These are phyloP conservation scores for Mesocricetus auratus DNA, from an alignment of 2,113 vertebrate species.

Conservation along the genomic window DNA sequence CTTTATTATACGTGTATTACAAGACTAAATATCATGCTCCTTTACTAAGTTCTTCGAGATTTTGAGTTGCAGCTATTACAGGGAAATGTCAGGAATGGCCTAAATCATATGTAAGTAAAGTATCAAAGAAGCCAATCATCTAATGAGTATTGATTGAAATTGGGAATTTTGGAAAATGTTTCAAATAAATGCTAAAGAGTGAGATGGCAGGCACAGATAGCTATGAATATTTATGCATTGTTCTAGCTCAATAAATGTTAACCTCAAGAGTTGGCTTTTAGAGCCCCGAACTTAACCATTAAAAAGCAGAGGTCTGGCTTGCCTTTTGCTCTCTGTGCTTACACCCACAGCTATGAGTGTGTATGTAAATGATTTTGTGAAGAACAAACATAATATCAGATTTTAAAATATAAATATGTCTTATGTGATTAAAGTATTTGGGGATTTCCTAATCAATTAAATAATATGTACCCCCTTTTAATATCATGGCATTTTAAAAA, in stretches of 20 bases:
- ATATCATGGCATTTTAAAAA: conserved; percentile 2
- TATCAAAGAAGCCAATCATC: conserved; percentile 18
- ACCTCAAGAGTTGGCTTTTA: not conserved
- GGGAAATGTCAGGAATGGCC: conserved; percentile 18
- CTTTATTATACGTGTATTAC: not conserved
- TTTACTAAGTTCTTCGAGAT: conserved; percentile 11
- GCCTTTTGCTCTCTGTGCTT: not conserved
- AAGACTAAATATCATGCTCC: conserved; percentile 47
- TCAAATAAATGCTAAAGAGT: conserved; percentile 29
- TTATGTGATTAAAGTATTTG: not conserved
- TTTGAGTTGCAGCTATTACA: conserved; percentile 40
- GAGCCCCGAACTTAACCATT: not conserved
- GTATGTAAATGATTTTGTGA: not conserved
- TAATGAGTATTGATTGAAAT: not conserved
- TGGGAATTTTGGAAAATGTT: conserved; percentile 17
- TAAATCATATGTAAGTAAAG: conserved; percentile 35
- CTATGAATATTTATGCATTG: not conserved
- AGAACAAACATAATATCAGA: not conserved
- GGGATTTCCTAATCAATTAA: not conserved
- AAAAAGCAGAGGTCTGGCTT: not conserved
- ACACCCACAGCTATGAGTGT: not conserved
- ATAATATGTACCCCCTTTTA: not conserved
- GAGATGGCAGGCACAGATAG: conserved; percentile 1
- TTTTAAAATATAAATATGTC: conserved; percentile 25
- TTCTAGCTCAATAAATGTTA: conserved; percentile 34